A percentile compares a stretch with the other conserved stretches of the same genome.
Conservation (phyloP, 2,113 vertebrate species). For the Sciurus niger region DNA sequence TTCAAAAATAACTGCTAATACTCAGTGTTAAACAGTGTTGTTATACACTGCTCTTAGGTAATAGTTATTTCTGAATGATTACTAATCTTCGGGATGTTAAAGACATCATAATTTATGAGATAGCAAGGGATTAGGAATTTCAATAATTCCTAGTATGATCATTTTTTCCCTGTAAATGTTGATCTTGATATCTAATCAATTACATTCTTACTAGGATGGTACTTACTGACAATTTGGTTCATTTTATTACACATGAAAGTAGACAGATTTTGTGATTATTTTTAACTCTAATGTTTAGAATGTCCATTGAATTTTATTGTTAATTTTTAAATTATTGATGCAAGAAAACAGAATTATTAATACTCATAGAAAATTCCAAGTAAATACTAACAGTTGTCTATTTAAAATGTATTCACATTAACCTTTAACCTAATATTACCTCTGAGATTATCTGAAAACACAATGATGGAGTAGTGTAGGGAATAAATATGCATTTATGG, state of each 20-base stretch:
- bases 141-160: neutral
- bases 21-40: neutral
- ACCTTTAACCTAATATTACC: neutral
- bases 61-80: neutral
- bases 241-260: constrained; percentile 3
- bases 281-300: neutral
- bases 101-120: neutral
- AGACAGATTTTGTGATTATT: neutral
- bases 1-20: neutral
- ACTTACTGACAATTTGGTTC: neutral
- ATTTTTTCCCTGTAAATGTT: neutral
- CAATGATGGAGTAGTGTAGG: neutral
- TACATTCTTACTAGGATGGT: neutral
- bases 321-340: neutral
- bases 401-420: neutral
- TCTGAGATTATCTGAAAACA: neutral
- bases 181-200: no score
- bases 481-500: neutral
- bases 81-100: neutral
- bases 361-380: neutral
- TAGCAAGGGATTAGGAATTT: neutral
- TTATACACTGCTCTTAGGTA: neutral
- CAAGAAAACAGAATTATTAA: neutral
- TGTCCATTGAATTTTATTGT: neutral
- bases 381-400: neutral